These are phyloP conservation scores for Netelia virgata DNA, from an alignment of 2,888 invertebrate species.

Conservation along the genomic window DNA sequence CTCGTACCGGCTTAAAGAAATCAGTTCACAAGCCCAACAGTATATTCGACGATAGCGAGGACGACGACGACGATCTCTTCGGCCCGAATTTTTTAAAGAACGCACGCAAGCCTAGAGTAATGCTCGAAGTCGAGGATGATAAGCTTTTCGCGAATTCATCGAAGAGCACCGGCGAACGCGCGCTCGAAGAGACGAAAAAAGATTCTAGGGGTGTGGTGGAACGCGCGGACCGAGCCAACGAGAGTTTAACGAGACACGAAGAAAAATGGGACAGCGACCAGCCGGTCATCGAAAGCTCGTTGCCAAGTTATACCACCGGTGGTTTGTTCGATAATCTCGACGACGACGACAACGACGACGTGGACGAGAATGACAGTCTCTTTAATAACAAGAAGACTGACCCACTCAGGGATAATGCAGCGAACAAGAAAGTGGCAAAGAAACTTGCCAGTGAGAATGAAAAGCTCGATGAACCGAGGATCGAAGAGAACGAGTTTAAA, in stretches of 20 bases:
- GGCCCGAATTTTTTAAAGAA: conserved; percentile 63
- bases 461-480: conserved; percentile 12
- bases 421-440: conserved; percentile 34
- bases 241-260: conserved; percentile 46
- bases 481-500: conserved; percentile 21
- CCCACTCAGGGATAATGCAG: conserved; percentile 1
- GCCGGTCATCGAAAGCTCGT: conserved; percentile 20
- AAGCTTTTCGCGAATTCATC: conserved; percentile 61
- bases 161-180: conserved; percentile 41
- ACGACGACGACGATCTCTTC: conserved; percentile 75
- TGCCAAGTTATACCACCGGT: conserved; percentile 62
- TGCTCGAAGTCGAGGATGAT: conserved; percentile 61
- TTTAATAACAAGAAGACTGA: conserved; percentile 70
- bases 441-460: conserved; percentile 45
- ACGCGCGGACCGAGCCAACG: conserved; percentile 47
- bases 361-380: conserved; percentile 75
- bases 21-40: conserved; percentile 64
- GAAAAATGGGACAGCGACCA: conserved; percentile 51
- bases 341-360: conserved; percentile 69
- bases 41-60: conserved; percentile 79
- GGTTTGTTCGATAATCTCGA: conserved; percentile 73
- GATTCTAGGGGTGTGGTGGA: conserved; percentile 58
- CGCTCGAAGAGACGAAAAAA: conserved; percentile 70
- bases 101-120: conserved; percentile 45
- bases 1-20: conserved; percentile 17